These are phyloP conservation scores for Thymelicus acteon DNA, from an alignment of 2,888 invertebrate genomes.

Conservation along the genomic window DNA sequence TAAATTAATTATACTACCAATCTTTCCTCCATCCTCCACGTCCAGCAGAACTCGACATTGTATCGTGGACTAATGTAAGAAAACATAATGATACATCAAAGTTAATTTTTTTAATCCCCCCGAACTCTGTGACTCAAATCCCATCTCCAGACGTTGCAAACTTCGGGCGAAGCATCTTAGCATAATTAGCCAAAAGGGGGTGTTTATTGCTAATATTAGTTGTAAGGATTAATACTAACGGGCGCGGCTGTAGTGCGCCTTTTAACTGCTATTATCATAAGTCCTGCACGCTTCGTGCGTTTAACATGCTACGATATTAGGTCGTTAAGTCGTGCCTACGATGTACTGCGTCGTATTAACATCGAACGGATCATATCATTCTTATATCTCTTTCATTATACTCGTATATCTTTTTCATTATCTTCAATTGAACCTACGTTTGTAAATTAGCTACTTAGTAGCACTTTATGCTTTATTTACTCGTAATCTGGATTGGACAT, in stretches of 20 bases:
- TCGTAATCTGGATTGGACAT: too few species aligned
- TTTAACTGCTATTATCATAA: conserved; percentile 70
- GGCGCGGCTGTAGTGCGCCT: conserved; percentile 55
- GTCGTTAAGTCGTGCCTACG: conserved; percentile 32
- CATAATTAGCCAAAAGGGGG: conserved; percentile 80
- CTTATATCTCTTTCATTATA: too few species aligned
- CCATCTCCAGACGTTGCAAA: conserved; percentile 64
- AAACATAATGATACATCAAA: conserved; percentile 22
- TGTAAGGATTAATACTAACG: conserved; percentile 77
- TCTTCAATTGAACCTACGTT: too few species aligned
- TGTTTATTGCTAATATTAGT: conserved; percentile 83
- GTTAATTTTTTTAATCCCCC: conserved; percentile 28
- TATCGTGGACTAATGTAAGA: neutral
- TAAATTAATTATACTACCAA: too few species aligned
- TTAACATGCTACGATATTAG: conserved; percentile 40
- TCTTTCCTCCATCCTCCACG: too few species aligned
- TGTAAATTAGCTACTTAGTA: too few species aligned
- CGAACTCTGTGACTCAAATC: conserved; percentile 60
- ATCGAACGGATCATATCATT: too few species aligned
- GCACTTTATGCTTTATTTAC: too few species aligned
- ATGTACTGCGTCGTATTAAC: too few species aligned
- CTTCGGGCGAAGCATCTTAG: conserved; percentile 72
- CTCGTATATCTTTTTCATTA: too few species aligned
- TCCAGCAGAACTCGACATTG: too few species aligned
- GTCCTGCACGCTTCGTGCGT: conserved; percentile 47